Conservation (phyloP, 2,113 vertebrate species). For the Pelmatolapia mariae region DNA sequence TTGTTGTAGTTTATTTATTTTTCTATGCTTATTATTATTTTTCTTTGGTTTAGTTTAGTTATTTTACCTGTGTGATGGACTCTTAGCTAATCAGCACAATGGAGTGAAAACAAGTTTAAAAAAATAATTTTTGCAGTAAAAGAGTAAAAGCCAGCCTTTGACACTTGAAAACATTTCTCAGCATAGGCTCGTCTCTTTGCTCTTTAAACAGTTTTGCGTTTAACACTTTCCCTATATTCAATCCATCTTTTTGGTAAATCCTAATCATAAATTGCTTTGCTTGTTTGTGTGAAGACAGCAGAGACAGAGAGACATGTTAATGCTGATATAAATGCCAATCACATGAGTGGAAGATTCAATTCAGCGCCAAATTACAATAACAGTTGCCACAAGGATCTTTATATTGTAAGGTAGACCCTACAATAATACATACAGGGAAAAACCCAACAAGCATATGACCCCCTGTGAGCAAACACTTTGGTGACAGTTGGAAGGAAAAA, state of each 20-base stretch:
- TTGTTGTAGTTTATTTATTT: neutral
- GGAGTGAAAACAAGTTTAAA: neutral
- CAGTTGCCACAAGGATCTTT: neutral
- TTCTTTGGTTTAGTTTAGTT: neutral
- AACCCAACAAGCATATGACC: neutral
- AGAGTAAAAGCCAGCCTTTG: neutral
- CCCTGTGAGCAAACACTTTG: neutral
- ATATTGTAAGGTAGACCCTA: neutral
- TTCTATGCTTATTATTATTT: neutral
- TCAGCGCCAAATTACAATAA: neutral
- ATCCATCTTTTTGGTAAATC: neutral
- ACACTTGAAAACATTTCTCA: neutral
- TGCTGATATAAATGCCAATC: neutral
- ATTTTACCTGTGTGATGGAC: neutral
- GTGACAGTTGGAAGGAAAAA: neutral
- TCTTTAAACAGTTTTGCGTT: neutral
- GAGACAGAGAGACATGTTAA: neutral
- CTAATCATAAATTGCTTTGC: neutral
- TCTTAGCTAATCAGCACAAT: neutral
- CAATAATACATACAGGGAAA: neutral
- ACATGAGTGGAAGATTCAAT: neutral
- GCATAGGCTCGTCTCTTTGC: neutral
- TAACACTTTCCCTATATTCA: neutral
- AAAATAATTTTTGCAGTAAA: neutral
- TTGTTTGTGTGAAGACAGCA: neutral